Conservation (phyloP, 1,140 invertebrate genomes). For the Spodoptera litura region DNA sequence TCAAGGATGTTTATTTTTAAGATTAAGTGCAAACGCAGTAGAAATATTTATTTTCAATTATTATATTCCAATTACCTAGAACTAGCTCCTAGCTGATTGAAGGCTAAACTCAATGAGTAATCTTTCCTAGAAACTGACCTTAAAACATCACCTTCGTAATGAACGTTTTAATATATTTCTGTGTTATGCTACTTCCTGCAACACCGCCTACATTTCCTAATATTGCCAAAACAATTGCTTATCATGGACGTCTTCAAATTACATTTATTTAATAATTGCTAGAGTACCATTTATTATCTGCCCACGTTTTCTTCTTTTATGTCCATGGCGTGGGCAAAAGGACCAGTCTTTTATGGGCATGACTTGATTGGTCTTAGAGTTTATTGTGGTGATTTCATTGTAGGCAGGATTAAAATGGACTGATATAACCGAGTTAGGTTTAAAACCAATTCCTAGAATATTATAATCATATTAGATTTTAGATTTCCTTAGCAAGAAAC, state of each 20-base stretch:
- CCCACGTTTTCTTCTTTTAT: conserved; percentile 47
- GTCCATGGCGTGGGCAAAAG: conserved; percentile 37
- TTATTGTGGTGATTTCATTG: conserved; percentile 39
- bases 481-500: not conserved
- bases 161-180: not conserved
- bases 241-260: conserved; percentile 27
- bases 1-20: not conserved
- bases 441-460: too few species aligned
- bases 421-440: not conserved
- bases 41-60: not conserved
- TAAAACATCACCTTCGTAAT: conserved; percentile 10
- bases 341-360: conserved; percentile 40
- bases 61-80: not conserved
- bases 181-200: not conserved
- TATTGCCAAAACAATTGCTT: conserved; percentile 37
- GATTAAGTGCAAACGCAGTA: not conserved
- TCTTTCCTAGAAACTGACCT: not conserved
- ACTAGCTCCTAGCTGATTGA: not conserved
- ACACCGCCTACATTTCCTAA: conserved; percentile 20
- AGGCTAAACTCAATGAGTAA: conserved; percentile 1
- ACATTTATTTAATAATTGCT: conserved; percentile 26
- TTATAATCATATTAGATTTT: too few species aligned
- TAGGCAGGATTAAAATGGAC: not conserved
- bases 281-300: conserved; percentile 52
- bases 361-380: conserved; percentile 32